Base-by-base conservation (phyloP, 2,113 vertebrate species). In the Pungitius pungitius region DNA sequence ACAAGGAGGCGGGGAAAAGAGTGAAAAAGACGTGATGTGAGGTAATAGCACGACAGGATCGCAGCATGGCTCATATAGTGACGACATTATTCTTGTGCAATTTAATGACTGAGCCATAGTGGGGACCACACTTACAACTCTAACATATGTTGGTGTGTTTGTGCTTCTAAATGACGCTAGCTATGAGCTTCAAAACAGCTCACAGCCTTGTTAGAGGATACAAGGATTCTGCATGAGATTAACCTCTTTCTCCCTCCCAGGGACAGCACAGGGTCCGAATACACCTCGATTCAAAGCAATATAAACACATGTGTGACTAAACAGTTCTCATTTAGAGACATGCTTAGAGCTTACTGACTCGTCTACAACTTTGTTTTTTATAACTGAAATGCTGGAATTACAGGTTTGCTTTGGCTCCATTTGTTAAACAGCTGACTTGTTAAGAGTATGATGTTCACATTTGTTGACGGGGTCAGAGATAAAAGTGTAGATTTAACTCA, bases 221-320 rank as follows among this genome's bases (percentile, higher is more conserved):
- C 1, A 52, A 30, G 58, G 39, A 72, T 39, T 35, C 40, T 8
- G 51, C 33, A 73, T 45, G 51, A 77, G 66, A 77, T 64, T 35
- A 75, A 79, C 47, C 51, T 24, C 47, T 20, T 14, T 49, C n/a
- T 20, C 51, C 26, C 57, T 52, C 59, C 47, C 11, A 20, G 11
- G 52, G 55, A 61, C 61, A 77, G 52, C 75, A 69, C 52, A 37
- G 47, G 37, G 54, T 74, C n/a, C 20, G 1, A 12, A 70, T 20
- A 71, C 17, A 1, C 15, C 52, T 73, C 56, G 42, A 74, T 74
- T 80, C 30, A 67, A 79, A 80, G 64, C 30, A 37, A 69, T 30
- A 56, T 30, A 42, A 47, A 51, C 35, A 9, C 39, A 55, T 64
- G 12, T 59, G 14, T 15, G 45, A 40, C 12, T 42, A 24, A 3